phyloP scores from a whole-genome alignment of 2,888 invertebrate genomes.

The Drosophila monieri region DNA sequence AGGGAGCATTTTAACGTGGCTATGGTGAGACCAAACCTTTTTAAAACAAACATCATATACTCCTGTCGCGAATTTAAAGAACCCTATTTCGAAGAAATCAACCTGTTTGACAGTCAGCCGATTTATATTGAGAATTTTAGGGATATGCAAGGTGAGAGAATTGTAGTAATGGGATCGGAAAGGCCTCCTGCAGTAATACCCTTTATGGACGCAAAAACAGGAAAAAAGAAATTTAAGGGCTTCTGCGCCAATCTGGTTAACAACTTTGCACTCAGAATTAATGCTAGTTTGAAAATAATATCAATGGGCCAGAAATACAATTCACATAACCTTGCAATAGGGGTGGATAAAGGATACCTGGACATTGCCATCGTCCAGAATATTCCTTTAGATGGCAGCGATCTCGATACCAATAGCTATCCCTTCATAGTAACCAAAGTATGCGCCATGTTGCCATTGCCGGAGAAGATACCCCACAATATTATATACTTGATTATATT shows the following conservation, averaged over 20 bases:
- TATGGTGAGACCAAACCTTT: slow-evolving; percentile 26
- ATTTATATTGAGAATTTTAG: slow-evolving; percentile 57
- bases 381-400: neutral
- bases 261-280: slow-evolving; percentile 51
- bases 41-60: slow-evolving; percentile 2
- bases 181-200: slow-evolving; percentile 56
- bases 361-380: slow-evolving; percentile 35
- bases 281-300: slow-evolving; percentile 48
- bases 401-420: slow-evolving; percentile 39
- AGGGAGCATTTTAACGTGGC: slow-evolving; percentile 59
- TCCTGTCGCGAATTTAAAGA: slow-evolving; percentile 50
- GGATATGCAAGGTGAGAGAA: slow-evolving; percentile 48
- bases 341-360: slow-evolving; percentile 1
- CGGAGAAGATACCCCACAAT: slow-evolving; percentile 35
- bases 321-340: neutral
- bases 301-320: neutral
- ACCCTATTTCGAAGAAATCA: slow-evolving; percentile 15
- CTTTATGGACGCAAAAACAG: slow-evolving; percentile 29
- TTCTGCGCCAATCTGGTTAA: slow-evolving; percentile 50
- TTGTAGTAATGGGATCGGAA: slow-evolving; percentile 48
- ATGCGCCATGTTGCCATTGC: slow-evolving; percentile 59
- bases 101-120: neutral
- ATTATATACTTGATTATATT: slow-evolving; percentile 47
- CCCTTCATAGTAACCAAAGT: slow-evolving; percentile 39
- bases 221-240: slow-evolving; percentile 41